A percentile compares a stretch with the other conserved stretches of the same genome.
Conservation (phyloP, 2,113 vertebrate species). For the Anhinga anhinga region DNA sequence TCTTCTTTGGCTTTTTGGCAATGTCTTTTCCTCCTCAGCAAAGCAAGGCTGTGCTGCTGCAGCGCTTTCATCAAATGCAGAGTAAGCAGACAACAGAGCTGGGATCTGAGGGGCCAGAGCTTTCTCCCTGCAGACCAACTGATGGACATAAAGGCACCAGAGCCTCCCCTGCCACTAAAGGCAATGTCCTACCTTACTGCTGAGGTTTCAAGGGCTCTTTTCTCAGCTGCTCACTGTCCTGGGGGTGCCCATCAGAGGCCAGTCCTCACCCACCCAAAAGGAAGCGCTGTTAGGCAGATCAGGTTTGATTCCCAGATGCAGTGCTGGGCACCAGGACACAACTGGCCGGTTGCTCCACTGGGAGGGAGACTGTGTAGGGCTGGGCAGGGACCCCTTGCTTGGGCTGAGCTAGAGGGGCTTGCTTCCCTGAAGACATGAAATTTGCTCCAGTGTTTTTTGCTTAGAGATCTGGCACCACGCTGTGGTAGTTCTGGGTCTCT, state of each 20-base stretch:
- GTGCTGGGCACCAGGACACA: fast-evolving
- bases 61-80: neutral
- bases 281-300: fast-evolving
- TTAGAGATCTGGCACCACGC: neutral
- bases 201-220: neutral
- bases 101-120: neutral
- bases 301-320: neutral
- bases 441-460: neutral
- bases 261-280: neutral
- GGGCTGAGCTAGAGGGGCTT: neutral
- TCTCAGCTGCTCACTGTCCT: neutral
- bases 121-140: neutral
- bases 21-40: neutral
- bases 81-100: neutral
- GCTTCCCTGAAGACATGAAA: neutral
- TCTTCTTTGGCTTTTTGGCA: neutral
- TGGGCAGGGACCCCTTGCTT: neutral
- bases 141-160: neutral
- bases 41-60: neutral
- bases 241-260: neutral
- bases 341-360: fast-evolving
- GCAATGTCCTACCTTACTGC: neutral
- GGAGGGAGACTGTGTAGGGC: neutral
- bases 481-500: neutral
- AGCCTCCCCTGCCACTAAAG: neutral